phyloP scores from a whole-genome alignment of 2,797 vertebrate genomes.

The Oreochromis mossambicus region DNA sequence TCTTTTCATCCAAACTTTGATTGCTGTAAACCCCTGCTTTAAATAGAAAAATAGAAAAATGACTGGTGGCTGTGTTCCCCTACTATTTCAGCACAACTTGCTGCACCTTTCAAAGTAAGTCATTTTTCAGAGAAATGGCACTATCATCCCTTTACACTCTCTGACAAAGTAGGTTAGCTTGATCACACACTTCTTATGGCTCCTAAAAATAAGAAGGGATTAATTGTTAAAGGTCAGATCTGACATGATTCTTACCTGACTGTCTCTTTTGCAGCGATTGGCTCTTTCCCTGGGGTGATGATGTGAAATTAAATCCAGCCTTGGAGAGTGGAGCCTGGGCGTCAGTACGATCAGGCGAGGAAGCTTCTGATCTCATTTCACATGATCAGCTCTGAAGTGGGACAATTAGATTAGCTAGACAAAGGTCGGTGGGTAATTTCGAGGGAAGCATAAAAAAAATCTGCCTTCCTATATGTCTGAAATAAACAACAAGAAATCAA shows the following conservation, averaged over 20 bases:
- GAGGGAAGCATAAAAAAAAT: background rate
- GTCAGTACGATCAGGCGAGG: constrained; percentile 28
- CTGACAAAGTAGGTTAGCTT: constrained; percentile 63
- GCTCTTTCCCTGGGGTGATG: constrained; percentile 50
- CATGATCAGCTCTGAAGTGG: constrained; percentile 62
- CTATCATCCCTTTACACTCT: constrained; percentile 1
- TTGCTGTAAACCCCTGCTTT: background rate
- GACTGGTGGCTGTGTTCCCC: background rate
- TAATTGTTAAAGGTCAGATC: constrained; percentile 76
- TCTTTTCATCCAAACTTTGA: background rate
- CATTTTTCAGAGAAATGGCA: constrained; percentile 3
- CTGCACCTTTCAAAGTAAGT: constrained; percentile 1
- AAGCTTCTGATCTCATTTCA: constrained; percentile 66
- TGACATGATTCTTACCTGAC: constrained; percentile 72
- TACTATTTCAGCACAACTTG: background rate
- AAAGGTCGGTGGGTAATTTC: constrained; percentile 14
- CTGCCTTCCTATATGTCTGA: background rate
- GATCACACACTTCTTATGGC: constrained; percentile 39
- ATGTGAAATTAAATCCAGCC: constrained; percentile 70
- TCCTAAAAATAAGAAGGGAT: constrained; percentile 75
- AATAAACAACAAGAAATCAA: background rate
- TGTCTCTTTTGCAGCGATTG: constrained; percentile 53
- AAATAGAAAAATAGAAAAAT: background rate
- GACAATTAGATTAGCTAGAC: constrained; percentile 59
- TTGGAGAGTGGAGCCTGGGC: constrained; percentile 44